Evolutionary conservation across 2,797 vertebrate species (phyloP), one percentile per base, ranked within the genome.

Genomic region (Falco peregrinus): DNA sequence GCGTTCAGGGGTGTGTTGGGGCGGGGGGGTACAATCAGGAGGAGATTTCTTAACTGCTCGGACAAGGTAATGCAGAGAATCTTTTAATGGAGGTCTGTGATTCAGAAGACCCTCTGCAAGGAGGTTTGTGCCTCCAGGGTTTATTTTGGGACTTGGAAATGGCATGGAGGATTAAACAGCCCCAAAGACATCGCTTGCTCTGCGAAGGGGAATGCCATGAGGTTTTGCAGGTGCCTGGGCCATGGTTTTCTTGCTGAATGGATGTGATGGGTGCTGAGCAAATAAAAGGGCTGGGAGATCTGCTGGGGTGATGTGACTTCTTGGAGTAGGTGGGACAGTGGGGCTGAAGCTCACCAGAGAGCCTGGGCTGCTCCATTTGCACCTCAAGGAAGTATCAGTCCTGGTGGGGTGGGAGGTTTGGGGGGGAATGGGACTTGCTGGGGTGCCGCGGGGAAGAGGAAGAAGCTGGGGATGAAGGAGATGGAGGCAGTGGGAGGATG

Each of bases 241-340:
- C 0, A 0, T 1, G 9, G 28, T 61, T 91, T 75, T 68, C 45
- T 24, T 61, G 67, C 56, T 1, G 11, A 50, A 33, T 78, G 50
- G 64, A 64, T 70, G 51, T 26, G 63, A 59, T 63, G 80, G 80
- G 45, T 88, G 63, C 41, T 56, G 73, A 60, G 56, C 9, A 7
- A 96, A 96, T 96, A 94, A 97, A 97, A 92, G 53, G 85, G 16
- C 73, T 80, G 57, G 74, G 89, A 78, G 53, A 70, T 60, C 35
- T 41, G 9, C 39, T 7, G 10, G 35, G 45, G 26, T 71, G 68
- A 68, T 1, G 16, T 83, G 63, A 64, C 65, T 95, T 91, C 71
- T 84, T 90, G 22, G 5, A 68, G n/a, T 7, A 75, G 31, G 28
- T 70, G 61, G 53, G 37, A 53, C 16, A 17, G 29, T 13, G 41